phyloP scores from a whole-genome alignment of 2,797 vertebrate genomes.

The Enteromius unitaeniatus region DNA sequence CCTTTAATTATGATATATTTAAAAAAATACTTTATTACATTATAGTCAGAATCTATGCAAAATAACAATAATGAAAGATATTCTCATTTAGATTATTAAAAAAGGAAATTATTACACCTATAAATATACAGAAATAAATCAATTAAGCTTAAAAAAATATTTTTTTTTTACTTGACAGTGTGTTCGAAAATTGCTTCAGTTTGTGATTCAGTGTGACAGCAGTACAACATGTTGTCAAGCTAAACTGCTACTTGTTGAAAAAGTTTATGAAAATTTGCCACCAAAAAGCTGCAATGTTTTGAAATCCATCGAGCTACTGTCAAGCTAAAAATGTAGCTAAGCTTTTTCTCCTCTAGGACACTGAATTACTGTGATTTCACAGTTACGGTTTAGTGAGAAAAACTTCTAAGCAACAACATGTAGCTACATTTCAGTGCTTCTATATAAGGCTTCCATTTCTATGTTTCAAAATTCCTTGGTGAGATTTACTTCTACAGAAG shows the following conservation, averaged over 20 bases:
- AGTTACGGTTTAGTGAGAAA: not conserved
- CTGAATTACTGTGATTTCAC: not conserved
- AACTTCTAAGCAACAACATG: conserved; percentile 21
- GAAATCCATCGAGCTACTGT: not conserved
- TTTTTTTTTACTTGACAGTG: no score
- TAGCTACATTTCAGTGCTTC: conserved; percentile 9
- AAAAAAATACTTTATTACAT: not conserved
- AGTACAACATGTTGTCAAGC: not conserved
- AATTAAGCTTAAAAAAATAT: not conserved
- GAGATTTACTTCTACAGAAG: conserved; percentile 20
- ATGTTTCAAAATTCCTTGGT: conserved; percentile 8
- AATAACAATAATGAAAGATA: not conserved
- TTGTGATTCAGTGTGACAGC: not conserved
- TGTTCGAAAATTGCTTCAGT: not conserved
- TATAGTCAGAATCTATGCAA: not conserved
- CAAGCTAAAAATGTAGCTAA: not conserved
- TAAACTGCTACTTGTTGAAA: not conserved
- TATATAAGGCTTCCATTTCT: not conserved
- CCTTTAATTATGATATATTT: not conserved
- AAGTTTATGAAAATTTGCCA: not conserved
- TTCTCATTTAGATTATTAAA: not conserved
- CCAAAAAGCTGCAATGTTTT: not conserved
- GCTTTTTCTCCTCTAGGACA: not conserved
- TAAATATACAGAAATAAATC: not conserved
- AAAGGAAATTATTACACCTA: not conserved